Conservation (phyloP, 2,888 invertebrate species). For the Xanthia togata region DNA sequence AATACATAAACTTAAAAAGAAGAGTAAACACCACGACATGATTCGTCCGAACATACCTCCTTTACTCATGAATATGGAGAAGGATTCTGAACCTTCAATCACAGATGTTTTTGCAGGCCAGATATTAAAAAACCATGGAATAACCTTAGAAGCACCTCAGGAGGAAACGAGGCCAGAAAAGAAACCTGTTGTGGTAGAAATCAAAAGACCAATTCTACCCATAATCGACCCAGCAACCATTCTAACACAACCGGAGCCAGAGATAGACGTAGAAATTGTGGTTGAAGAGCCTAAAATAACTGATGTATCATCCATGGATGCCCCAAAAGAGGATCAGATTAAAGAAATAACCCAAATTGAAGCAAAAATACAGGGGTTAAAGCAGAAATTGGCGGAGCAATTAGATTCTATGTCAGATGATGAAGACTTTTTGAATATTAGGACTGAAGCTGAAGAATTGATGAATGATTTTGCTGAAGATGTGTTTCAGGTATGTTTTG, state of each 20-base stretch:
- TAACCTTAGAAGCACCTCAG: conserved; percentile 76
- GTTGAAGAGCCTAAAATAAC: conserved; percentile 74
- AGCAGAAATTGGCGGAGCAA: conserved; percentile 85
- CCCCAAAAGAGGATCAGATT: conserved; percentile 78
- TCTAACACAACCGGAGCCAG: conserved; percentile 70
- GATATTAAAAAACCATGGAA: conserved; percentile 89
- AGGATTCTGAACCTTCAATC: conserved; percentile 89
- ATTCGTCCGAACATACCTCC: conserved; percentile 87
- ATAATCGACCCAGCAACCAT: conserved; percentile 87
- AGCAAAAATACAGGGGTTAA: conserved; percentile 90
- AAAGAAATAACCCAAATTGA: conserved; percentile 90
- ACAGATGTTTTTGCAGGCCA: conserved; percentile 92
- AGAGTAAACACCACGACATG: conserved; percentile 83
- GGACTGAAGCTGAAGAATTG: conserved; percentile 91
- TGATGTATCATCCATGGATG: conserved; percentile 48
- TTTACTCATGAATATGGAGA: conserved; percentile 87
- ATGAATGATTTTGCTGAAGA: conserved; percentile 89
- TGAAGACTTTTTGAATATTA: conserved; percentile 92
- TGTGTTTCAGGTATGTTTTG: conserved; percentile 70
- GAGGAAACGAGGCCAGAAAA: conserved; percentile 76
- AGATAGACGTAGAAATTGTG: conserved; percentile 62
- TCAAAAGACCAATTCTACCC: conserved; percentile 82
- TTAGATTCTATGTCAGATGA: conserved; percentile 91
- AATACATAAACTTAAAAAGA: conserved; percentile 85
- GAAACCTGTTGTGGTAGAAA: conserved; percentile 74